Evolutionary conservation across 1,140 invertebrate species (phyloP).

Genomic region (Drosophila pandora): DNA sequence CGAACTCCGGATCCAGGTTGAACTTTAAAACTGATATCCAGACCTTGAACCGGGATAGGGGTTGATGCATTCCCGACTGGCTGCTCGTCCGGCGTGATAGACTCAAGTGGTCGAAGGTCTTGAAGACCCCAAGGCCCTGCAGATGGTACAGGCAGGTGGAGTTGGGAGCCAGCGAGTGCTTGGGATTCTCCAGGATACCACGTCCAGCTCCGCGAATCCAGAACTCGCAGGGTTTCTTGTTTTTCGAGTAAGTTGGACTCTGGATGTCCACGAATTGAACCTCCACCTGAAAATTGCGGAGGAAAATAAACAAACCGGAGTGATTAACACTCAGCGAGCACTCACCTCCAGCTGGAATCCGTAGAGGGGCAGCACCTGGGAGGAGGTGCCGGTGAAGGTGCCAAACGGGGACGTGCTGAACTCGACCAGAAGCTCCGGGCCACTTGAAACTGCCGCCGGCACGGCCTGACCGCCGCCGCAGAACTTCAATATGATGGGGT

Average conservation of each 20-base stretch:
- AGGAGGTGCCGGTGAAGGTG: slow-evolving; percentile 90
- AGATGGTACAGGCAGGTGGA: slow-evolving; percentile 94
- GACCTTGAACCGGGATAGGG: slow-evolving; percentile 88
- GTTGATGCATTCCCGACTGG: slow-evolving; percentile 65
- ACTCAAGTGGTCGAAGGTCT: slow-evolving; percentile 80
- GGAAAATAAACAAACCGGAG: slow-evolving; percentile 3
- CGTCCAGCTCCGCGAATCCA: slow-evolving; percentile 91
- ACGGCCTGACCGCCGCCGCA: slow-evolving; percentile 93
- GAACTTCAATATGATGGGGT: slow-evolving; percentile 94
- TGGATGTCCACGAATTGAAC: slow-evolving; percentile 92
- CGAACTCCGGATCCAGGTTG: slow-evolving; percentile 85
- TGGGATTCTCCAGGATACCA: slow-evolving; percentile 91
- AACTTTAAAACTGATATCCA: slow-evolving; percentile 95
- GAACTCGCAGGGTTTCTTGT: slow-evolving; percentile 93
- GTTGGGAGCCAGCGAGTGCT: slow-evolving; percentile 92
- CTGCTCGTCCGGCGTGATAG: slow-evolving; percentile 70
- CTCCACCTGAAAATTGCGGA: slow-evolving; percentile 84
- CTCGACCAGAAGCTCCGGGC: slow-evolving; percentile 93
- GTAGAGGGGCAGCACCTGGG: slow-evolving; percentile 90
- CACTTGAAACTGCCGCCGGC: slow-evolving; percentile 92
- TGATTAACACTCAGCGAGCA: slow-evolving; percentile 64
- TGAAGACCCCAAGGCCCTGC: slow-evolving; percentile 84
- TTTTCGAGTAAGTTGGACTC: slow-evolving; percentile 90
- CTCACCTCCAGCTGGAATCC: slow-evolving; percentile 95
- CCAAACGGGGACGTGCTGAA: slow-evolving; percentile 95